Percentiles rank a stretch among this genome's conserved stretches.
These are phyloP conservation scores for Nannobrachium achirus DNA, from an alignment of 2,113 vertebrate genomes.

Conservation along the genomic window DNA sequence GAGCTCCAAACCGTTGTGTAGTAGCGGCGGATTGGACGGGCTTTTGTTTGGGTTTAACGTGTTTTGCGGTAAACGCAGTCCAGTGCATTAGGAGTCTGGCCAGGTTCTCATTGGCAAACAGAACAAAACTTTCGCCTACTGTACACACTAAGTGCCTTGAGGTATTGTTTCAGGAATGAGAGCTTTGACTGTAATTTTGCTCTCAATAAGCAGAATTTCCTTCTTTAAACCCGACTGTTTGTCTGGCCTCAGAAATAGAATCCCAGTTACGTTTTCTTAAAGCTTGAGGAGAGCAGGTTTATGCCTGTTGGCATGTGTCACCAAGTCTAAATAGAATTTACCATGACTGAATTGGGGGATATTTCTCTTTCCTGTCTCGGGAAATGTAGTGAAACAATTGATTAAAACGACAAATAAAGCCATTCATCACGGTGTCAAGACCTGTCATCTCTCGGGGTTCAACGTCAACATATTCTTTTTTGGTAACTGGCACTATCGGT, in stretches of 20 bases:
- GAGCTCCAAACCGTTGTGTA: slow-evolving; percentile 40
- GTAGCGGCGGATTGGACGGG: slow-evolving; percentile 9
- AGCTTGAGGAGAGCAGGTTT: not conserved
- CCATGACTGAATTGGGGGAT: slow-evolving; percentile 24
- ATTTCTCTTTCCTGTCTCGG: slow-evolving; percentile 3
- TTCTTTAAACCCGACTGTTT: not conserved
- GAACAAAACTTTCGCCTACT: not conserved
- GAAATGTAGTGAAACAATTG: not conserved
- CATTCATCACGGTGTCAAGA: slow-evolving; percentile 17
- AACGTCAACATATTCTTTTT: too few relatives aligned
- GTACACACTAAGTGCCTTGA: not conserved
- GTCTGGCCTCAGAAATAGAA: not conserved
- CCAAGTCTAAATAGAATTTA: not conserved
- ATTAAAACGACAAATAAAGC: slow-evolving; percentile 17
- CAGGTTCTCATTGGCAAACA: not conserved
- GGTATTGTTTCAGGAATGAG: slow-evolving; percentile 1
- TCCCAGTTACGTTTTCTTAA: not conserved
- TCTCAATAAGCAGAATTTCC: not conserved
- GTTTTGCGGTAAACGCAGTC: not conserved
- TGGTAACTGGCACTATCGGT: slow-evolving; percentile 7
- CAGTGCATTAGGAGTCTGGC: not conserved
- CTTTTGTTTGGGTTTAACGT: slow-evolving; percentile 15
- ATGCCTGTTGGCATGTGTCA: not conserved
- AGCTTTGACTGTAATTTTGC: not conserved
- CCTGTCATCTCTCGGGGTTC: slow-evolving; percentile 10